Base-by-base conservation (phyloP, 2,113 vertebrate genomes). In the Petrocephalus microphthalmus region DNA sequence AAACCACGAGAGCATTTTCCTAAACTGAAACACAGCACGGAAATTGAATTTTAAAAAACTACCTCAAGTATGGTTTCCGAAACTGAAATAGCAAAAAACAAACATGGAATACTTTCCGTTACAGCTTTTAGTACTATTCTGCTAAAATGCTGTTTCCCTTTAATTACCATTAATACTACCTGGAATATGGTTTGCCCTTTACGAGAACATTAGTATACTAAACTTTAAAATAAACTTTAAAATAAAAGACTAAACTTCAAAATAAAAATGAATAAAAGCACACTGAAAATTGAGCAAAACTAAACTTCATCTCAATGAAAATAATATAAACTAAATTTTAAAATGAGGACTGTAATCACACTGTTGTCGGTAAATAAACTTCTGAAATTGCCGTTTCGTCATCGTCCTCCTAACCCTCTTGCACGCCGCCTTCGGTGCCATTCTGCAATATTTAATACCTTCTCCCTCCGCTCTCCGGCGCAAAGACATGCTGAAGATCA, bases 401-500 rank as follows among this genome's bases (percentile, higher is more conserved):
- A 29, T 67, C 2, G 25, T 25, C 25, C 60, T 64, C n/a, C 7
- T 25, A 64, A 64, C 8, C 25, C 22, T 11, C 60, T 11, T 25
- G 11, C n/a, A 60, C 6, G 8, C 2, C 25, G 57, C 8, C 8
- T 64, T 2, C 25, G 29, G n/a, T 67, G 0, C 60, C n/a, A 29
- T 29, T 67, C 60, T 29, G 60, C 25, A 3, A 67, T 10, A 67
- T 29, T 67, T 67, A 15, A 83, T 54, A 56, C 25, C 11, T 56
- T 25, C n/a, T 56, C 1, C n/a, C 7, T 11, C 7, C 29, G 5
- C 25, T 1, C 51, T 37, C 11, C 19, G 10, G 3, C 5, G 15
- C 84, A 8, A 88, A 99, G 98, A 98, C 92, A 94, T 99, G 88
- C 89, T 99, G 89, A 99, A 99, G 93, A 99, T 99, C 93, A 99